These are phyloP conservation scores for Bombus consobrinus DNA, from an alignment of 1,140 invertebrate species.

Conservation along the genomic window DNA sequence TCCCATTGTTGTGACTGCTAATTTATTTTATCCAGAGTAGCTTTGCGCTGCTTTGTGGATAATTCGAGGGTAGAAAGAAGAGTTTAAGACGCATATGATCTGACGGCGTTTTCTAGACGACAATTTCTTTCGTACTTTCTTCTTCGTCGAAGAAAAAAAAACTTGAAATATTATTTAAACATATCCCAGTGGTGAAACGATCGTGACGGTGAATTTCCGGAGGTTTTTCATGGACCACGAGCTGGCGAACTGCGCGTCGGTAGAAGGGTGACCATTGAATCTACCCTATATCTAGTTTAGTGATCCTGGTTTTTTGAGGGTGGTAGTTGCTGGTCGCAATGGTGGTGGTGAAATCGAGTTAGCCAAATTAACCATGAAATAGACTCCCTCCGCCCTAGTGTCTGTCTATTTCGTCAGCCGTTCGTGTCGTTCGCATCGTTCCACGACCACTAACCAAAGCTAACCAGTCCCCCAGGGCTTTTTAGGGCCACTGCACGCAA, in stretches of 20 bases:
- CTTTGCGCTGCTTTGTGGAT: neutral
- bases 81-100: neutral
- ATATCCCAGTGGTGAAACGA: neutral
- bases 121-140: too few relatives aligned
- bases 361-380: slow-evolving; percentile 83
- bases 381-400: slow-evolving; percentile 80
- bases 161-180: slow-evolving; percentile 6
- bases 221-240: slow-evolving; percentile 21
- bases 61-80: neutral
- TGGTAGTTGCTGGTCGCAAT: slow-evolving; percentile 61
- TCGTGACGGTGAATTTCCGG: neutral
- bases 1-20: neutral
- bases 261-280: slow-evolving; percentile 61
- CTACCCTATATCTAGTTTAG: slow-evolving; percentile 72
- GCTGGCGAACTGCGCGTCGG: slow-evolving; percentile 42
- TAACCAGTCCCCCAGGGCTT: slow-evolving; percentile 70
- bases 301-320: slow-evolving; percentile 69
- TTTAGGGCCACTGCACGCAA: slow-evolving; percentile 67
- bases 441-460: slow-evolving; percentile 70
- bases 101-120: too few relatives aligned
- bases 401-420: slow-evolving; percentile 74
- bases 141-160: neutral
- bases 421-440: slow-evolving; percentile 72
- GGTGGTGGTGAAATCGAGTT: slow-evolving; percentile 78
- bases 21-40: slow-evolving; percentile 1